A percentile compares a stretch with the other conserved stretches of the same genome.
Evolutionary conservation across 64 coral and sea anemone genomes (phyloP).

Genomic region (Pocillopora verrucosa): DNA sequence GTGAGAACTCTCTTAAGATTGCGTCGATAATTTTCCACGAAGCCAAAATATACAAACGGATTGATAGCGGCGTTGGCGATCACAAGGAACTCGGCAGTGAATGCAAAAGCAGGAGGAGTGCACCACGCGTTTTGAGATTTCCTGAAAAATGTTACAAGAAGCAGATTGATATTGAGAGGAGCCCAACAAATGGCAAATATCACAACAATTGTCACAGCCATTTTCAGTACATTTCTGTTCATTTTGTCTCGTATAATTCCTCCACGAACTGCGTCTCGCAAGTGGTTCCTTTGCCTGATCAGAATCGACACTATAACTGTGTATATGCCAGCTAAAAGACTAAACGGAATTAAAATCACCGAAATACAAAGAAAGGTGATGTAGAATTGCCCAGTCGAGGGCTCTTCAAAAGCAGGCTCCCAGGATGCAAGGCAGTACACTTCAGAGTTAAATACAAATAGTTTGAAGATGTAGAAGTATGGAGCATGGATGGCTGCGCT

Average conservation of each 20-base stretch:
- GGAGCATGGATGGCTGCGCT: background rate
- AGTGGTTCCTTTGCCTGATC: background rate
- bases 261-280: slow-evolving; percentile 7
- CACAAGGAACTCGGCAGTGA: background rate
- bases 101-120: background rate
- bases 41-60: slow-evolving; percentile 15
- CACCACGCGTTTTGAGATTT: background rate
- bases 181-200: slow-evolving; percentile 55
- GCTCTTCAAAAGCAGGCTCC: slow-evolving; percentile 28
- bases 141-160: slow-evolving; percentile 6
- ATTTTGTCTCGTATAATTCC: slow-evolving; percentile 17
- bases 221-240: slow-evolving; percentile 63
- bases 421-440: background rate
- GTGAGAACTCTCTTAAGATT: background rate
- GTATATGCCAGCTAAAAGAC: background rate
- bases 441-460: background rate
- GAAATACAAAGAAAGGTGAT: slow-evolving; percentile 3
- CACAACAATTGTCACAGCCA: slow-evolving; percentile 40
- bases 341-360: slow-evolving; percentile 5
- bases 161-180: slow-evolving; percentile 15
- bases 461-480: slow-evolving; percentile 39
- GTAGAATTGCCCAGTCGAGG: background rate
- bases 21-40: slow-evolving; percentile 33
- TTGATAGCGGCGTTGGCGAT: slow-evolving; percentile 13
- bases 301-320: background rate